Evolutionary conservation across 2,888 invertebrate genomes (phyloP), one percentile per base, ranked within the genome.

Genomic region (Neoaliturus tenellus): DNA sequence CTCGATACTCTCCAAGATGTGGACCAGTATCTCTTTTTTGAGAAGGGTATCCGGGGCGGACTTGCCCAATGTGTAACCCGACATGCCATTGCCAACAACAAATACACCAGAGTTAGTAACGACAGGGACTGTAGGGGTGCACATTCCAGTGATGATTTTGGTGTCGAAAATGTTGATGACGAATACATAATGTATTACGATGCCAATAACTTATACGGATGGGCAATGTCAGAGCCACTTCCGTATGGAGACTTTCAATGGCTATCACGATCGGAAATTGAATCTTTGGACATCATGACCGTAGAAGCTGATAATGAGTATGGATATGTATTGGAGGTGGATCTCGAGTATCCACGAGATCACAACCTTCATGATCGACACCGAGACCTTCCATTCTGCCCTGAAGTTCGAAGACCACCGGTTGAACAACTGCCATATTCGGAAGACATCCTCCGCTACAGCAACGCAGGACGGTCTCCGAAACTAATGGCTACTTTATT

Each of bases 321-420:
- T 31, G 69, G 89, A 12, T 44, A 44, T 83, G 88, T 91, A 35
- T 86, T 91, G 3, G 90, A 91, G 85, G 90, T 91, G 4, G 91
- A 91, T 84, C 83, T 91, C 33, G 87, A 89, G 39, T 91, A 91
- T 87, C 90, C 44, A 2, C 4, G 23, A 87, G 23, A 87, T 88
- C 20, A 44, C 90, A 90, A 39, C 90, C 91, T 83, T 88, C 89
- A 58, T 17, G 8, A 51, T 8, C 91, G 89, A 78, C 88, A 86
- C 81, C 88, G 88, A 75, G 88, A 88, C 81, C 89, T 89, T 1
- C 86, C 88, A 69, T 81, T 73, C 62, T 78, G 69, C 69, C n/a
- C n/a, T n/a, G n/a, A n/a, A n/a, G n/a, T n/a, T n/a, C n/a, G n/a
- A n/a, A n/a, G n/a, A n/a, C n/a, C n/a, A n/a, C n/a, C n/a, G n/a